These are phyloP conservation scores for Huso huso DNA, from an alignment of 2,797 vertebrate species.

Conservation along the genomic window DNA sequence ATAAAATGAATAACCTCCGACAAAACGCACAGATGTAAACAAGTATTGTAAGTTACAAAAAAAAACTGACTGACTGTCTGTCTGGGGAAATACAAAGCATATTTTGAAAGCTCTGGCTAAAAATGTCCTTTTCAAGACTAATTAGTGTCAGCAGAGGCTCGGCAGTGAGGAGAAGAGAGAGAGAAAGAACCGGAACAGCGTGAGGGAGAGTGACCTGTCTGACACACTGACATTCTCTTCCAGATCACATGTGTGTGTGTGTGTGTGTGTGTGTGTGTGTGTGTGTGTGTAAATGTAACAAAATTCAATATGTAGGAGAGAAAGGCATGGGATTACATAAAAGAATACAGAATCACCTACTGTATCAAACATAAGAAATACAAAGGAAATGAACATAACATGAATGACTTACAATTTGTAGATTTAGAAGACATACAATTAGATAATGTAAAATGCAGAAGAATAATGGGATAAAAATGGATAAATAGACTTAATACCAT, in stretches of 20 bases:
- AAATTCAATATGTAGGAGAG: not conserved
- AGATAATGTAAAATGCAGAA: too few relatives aligned
- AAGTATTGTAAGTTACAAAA: not conserved
- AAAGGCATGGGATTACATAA: slow-evolving; percentile 1
- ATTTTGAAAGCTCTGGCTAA: slow-evolving; percentile 60
- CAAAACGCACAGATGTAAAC: slow-evolving; percentile 3
- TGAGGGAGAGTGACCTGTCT: slow-evolving; percentile 43
- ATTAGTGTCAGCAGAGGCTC: slow-evolving; percentile 59
- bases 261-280: slow-evolving; percentile 31
- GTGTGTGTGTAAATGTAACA: slow-evolving; percentile 25
- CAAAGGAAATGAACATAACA: not conserved
- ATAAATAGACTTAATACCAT: slow-evolving; percentile 3
- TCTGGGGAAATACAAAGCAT: slow-evolving; percentile 56
- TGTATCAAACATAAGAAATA: too few relatives aligned
- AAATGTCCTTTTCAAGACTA: slow-evolving; percentile 72
- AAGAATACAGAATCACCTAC: slow-evolving; percentile 13
- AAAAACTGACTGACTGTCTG: slow-evolving; percentile 30
- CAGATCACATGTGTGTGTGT: slow-evolving; percentile 15
- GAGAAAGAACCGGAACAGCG: slow-evolving; percentile 38
- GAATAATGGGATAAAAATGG: not conserved
- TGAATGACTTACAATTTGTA: slow-evolving; percentile 24
- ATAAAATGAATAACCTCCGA: not conserved
- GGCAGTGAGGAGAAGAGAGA: slow-evolving; percentile 27
- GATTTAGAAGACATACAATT: not conserved
- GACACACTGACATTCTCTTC: slow-evolving; percentile 43